These are phyloP conservation scores for Clitarchus hookeri DNA, from an alignment of 2,888 invertebrate genomes.

Conservation along the genomic window DNA sequence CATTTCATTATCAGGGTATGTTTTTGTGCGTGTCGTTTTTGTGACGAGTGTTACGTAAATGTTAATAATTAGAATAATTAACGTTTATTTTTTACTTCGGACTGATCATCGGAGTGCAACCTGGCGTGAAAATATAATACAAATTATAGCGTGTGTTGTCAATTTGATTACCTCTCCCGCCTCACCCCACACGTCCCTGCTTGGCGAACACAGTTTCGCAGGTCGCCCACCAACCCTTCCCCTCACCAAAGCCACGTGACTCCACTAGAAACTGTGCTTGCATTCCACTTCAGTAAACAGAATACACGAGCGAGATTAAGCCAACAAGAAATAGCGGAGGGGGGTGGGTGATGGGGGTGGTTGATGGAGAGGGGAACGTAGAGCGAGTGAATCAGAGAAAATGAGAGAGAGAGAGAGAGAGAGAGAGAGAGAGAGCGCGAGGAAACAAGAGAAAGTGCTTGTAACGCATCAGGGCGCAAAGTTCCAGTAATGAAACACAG, in stretches of 20 bases:
- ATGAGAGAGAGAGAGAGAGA: not conserved
- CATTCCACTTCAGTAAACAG: not conserved
- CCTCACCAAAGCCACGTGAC: not conserved
- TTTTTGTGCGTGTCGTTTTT: too few relatives aligned
- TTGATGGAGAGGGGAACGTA: not conserved
- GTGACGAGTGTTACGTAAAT: too few relatives aligned
- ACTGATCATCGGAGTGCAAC: too few relatives aligned
- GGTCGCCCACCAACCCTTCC: not conserved
- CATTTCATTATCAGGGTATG: too few relatives aligned
- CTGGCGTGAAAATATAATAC: too few relatives aligned
- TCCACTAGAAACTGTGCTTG: conserved; percentile 1
- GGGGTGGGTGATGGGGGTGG: not conserved
- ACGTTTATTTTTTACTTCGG: too few relatives aligned
- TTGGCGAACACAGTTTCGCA: not conserved
- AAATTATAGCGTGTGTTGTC: not conserved
- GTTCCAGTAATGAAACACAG: conserved; percentile 14
- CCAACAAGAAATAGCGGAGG: not conserved
- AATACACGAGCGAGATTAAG: conserved; percentile 14
- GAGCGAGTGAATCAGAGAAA: not conserved
- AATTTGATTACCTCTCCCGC: not conserved
- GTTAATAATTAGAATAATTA: too few relatives aligned
- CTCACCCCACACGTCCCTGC: not conserved
- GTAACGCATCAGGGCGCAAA: conserved; percentile 14
- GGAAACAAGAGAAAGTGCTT: not conserved
- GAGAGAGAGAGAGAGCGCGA: not conserved